Evolutionary conservation across 2,888 invertebrate genomes (phyloP).

Genomic region (Drosophila robusta): DNA sequence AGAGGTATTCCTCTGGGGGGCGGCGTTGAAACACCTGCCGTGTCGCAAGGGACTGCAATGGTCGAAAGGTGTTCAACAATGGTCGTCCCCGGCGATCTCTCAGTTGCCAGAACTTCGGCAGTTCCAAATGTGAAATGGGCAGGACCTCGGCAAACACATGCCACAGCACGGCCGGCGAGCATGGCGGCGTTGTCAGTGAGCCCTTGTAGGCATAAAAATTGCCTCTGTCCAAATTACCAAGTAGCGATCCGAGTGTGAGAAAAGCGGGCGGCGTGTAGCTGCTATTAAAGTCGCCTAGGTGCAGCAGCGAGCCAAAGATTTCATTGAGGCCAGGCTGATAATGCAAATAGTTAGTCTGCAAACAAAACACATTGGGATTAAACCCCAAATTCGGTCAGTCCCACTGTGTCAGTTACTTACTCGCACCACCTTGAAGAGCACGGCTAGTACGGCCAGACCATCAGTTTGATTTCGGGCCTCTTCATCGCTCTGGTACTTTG

Average conservation of each 20-base stretch:
- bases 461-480: constrained; percentile 86
- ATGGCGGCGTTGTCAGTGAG: constrained; percentile 91
- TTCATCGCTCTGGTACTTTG: constrained; percentile 86
- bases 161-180: constrained; percentile 90
- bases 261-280: constrained; percentile 58
- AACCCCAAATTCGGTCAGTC: not conserved
- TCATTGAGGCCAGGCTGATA: constrained; percentile 70
- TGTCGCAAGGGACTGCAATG: constrained; percentile 65
- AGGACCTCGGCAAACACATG: constrained; percentile 88
- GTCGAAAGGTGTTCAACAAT: constrained; percentile 72
- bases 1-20: constrained; percentile 81
- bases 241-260: constrained; percentile 73
- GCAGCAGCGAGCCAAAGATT: constrained; percentile 65
- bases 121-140: constrained; percentile 83
- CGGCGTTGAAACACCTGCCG: constrained; percentile 76
- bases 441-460: constrained; percentile 88
- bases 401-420: constrained; percentile 43
- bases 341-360: constrained; percentile 40
- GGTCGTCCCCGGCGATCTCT: constrained; percentile 51
- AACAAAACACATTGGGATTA: not conserved
- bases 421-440: constrained; percentile 86
- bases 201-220: constrained; percentile 85
- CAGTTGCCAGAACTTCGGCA: constrained; percentile 79
- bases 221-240: constrained; percentile 72
- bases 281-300: constrained; percentile 67